These are phyloP conservation scores for Epirrita christyi DNA, from an alignment of 2,888 invertebrate genomes.

Conservation along the genomic window DNA sequence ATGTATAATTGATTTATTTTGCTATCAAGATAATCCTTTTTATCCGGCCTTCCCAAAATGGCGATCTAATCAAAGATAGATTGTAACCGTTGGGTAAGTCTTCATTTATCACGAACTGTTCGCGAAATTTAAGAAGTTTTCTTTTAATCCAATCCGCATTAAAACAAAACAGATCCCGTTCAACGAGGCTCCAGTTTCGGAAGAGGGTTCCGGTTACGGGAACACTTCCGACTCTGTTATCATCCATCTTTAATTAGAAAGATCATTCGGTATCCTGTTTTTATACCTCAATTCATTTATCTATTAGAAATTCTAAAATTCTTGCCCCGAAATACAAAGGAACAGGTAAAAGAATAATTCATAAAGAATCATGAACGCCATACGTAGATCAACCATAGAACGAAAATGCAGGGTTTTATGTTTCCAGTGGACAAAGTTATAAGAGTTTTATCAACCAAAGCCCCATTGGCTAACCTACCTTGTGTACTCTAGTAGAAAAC, in stretches of 20 bases:
- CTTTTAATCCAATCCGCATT: not conserved
- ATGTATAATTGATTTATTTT: no score
- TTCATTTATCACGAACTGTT: conserved; percentile 4
- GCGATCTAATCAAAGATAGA: not conserved
- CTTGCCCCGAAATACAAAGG: no score
- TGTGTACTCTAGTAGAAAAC: no score
- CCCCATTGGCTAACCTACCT: no score
- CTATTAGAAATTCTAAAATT: not conserved
- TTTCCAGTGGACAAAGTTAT: no score
- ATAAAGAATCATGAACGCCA: no score
- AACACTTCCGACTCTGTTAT: not conserved
- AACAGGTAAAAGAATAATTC: no score
- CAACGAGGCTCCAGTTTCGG: not conserved
- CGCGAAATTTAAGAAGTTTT: not conserved
- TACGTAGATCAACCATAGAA: no score
- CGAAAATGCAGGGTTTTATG: no score
- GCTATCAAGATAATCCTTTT: not conserved
- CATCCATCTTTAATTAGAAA: conserved; percentile 9
- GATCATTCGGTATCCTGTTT: conserved; percentile 8
- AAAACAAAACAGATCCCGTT: not conserved
- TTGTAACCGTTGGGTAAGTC: not conserved
- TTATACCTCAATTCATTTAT: not conserved
- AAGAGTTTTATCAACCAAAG: no score
- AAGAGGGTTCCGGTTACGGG: not conserved
- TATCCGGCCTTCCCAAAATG: not conserved